Base-by-base conservation (phyloP, 2,797 vertebrate species). In the Lagodon rhomboides region DNA sequence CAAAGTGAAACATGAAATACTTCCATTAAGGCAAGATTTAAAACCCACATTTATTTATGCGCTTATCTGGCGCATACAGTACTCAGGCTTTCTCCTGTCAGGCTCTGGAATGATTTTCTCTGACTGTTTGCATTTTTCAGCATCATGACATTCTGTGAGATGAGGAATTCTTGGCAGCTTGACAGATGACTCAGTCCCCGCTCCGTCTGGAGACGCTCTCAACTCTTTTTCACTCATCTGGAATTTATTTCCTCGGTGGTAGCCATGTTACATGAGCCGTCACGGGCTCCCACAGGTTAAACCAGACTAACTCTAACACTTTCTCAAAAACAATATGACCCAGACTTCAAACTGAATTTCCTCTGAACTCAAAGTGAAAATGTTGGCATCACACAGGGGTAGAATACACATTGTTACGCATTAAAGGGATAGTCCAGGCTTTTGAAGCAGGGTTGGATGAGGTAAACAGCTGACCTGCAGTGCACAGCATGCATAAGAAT, bases 131-230 rank as follows among this genome's bases (percentile, higher is more conserved):
- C 56, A 77, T 66, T 71, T 67, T 70, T 71, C 54, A 27, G 68
- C 12, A 43, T 81, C 53, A 41, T 61, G 62, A 62, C 38, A 53
- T 75, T 58, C 49, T 62, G n/a, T 12, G 41, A 68, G 46, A 69
- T 63, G 55, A 50, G 58, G 23, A 12, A 55, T 62, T 85, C 43
- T 62, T 70, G 60, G 59, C 77, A 83, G 68, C 34, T 67, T 76
- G 65, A 81, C 63, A 50, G 51, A 82, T 47, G 64, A 80, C 72
- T 87, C 75, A 75, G 75, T 67, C 61, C 61, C 46, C 17, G 2
- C 50, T 54, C 22, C 0, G 12, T 73, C 55, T 0, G 49, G 44
- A 50, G 46, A 72, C 10, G 5, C 69, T 69, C 61, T 66, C 2
- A 44, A 58, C 68, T 62, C 15, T 0, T 69, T 79, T 53, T 49